These are phyloP conservation scores for Cotesia congregata DNA, from an alignment of 2,888 invertebrate genomes.

Conservation along the genomic window DNA sequence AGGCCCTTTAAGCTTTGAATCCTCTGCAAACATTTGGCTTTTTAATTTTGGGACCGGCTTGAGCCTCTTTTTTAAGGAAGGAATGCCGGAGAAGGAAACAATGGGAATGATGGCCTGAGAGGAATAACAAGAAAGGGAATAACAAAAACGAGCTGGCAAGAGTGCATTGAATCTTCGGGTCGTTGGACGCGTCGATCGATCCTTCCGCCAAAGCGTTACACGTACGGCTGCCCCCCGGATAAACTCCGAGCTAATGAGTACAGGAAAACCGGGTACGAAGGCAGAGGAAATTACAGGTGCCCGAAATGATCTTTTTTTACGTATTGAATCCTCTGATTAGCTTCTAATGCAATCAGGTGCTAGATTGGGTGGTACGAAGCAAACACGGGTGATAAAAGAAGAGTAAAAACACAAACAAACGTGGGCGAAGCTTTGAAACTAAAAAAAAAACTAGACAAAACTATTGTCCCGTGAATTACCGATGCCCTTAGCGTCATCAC, in stretches of 20 bases:
- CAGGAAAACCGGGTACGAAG: constrained; percentile 48
- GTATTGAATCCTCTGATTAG: too few species aligned
- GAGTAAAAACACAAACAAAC: too few species aligned
- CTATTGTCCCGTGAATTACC: background rate
- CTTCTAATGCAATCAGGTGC: too few species aligned
- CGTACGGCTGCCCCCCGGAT: constrained; percentile 36
- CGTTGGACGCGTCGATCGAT: constrained; percentile 50
- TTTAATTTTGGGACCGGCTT: too few species aligned
- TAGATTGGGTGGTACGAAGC: too few species aligned
- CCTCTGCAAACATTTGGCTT: too few species aligned
- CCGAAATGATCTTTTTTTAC: too few species aligned
- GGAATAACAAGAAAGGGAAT: constrained; percentile 9
- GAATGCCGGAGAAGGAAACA: background rate
- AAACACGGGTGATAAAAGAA: too few species aligned
- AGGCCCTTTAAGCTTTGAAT: too few species aligned
- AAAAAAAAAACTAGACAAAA: background rate
- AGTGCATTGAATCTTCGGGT: constrained; percentile 40
- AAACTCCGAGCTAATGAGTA: constrained; percentile 53
- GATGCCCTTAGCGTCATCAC: constrained; percentile 1
- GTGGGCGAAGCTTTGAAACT: too few species aligned
- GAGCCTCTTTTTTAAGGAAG: background rate
- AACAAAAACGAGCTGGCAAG: constrained; percentile 4
- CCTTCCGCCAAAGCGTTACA: constrained; percentile 47
- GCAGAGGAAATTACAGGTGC: too few species aligned
- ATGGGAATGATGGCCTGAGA: background rate